Conservation (phyloP, 2,113 vertebrate species). For the Corydoras sp. region DNA sequence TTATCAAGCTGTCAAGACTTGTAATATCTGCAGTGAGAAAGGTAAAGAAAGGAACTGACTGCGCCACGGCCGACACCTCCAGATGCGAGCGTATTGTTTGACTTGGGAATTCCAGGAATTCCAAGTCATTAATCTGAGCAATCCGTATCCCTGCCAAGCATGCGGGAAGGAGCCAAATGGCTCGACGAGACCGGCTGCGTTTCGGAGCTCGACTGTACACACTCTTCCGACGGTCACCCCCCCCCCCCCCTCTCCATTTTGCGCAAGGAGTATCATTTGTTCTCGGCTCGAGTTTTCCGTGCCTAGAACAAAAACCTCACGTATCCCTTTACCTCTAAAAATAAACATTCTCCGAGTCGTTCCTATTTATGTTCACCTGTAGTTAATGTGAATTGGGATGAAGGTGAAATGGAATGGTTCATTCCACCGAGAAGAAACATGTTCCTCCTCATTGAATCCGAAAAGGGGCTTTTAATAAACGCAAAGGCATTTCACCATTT, state of each 20-base stretch:
- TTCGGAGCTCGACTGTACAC: conserved; percentile 49
- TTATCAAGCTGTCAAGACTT: conserved; percentile 30
- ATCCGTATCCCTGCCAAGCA: conserved; percentile 62
- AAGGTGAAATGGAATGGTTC: too few species aligned
- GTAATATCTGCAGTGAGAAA: conserved; percentile 17
- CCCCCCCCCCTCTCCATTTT: neutral
- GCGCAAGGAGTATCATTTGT: conserved; percentile 2
- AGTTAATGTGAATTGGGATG: too few species aligned
- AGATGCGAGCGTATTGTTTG: conserved; percentile 59
- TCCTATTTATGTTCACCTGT: neutral
- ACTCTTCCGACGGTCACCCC: conserved; percentile 1
- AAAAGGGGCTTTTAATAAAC: too few species aligned
- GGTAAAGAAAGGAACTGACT: neutral
- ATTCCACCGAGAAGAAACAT: too few species aligned
- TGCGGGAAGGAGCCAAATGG: conserved; percentile 51
- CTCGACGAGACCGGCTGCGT: conserved; percentile 31
- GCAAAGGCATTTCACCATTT: too few species aligned
- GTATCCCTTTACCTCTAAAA: neutral
- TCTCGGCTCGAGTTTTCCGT: conserved; percentile 1
- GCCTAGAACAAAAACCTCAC: conserved; percentile 11
- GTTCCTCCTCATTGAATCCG: too few species aligned
- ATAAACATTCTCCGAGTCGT: neutral
- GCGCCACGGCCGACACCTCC: conserved; percentile 21
- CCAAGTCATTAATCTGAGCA: conserved; percentile 65
- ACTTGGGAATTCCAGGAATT: conserved; percentile 70